A percentile compares a stretch with the other conserved stretches of the same genome.
phyloP scores from a whole-genome alignment of 2,888 invertebrate species.

The Dascillus cervinus region DNA sequence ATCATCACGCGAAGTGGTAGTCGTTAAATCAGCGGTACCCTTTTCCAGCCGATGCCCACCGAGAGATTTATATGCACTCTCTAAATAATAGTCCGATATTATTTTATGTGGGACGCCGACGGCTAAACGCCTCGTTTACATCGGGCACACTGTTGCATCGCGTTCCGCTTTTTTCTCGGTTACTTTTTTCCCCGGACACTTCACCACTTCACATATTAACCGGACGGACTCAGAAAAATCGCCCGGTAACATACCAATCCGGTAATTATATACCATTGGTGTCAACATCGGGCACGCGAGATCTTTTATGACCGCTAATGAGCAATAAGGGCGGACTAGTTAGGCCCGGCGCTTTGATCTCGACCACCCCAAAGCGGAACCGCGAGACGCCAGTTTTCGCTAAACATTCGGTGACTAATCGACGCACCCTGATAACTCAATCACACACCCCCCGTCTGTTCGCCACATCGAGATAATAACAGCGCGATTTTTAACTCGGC shows the following conservation, averaged over 20 bases:
- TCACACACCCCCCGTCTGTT: conserved; percentile 18
- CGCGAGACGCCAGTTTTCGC: conserved; percentile 7
- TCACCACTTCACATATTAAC: too few relatives aligned
- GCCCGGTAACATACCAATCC: too few relatives aligned
- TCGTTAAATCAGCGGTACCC: conserved; percentile 27
- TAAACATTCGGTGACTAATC: conserved; percentile 23
- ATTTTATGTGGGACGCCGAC: conserved; percentile 30
- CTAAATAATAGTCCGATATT: conserved; percentile 32
- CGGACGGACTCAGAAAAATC: too few relatives aligned
- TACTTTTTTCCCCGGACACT: conserved; percentile 3
- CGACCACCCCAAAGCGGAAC: conserved; percentile 12
- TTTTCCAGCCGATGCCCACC: conserved; percentile 29
- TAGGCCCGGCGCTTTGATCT: conserved; percentile 10
- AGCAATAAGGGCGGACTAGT: conserved; percentile 19
- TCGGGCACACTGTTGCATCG: conserved; percentile 17
- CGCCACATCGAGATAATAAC: too few relatives aligned
- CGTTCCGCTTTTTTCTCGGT: conserved; percentile 6
- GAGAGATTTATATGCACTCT: conserved; percentile 28
- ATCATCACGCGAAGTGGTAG: conserved; percentile 23
- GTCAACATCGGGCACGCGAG: conserved; percentile 20
- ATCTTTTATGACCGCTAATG: conserved; percentile 22
- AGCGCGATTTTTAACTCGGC: background rate
- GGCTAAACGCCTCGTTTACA: conserved; percentile 21
- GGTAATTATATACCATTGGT: conserved; percentile 12
- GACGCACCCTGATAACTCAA: conserved; percentile 20